Conservation (phyloP, 2,797 vertebrate genomes). For the Gadopsis marmoratus region DNA sequence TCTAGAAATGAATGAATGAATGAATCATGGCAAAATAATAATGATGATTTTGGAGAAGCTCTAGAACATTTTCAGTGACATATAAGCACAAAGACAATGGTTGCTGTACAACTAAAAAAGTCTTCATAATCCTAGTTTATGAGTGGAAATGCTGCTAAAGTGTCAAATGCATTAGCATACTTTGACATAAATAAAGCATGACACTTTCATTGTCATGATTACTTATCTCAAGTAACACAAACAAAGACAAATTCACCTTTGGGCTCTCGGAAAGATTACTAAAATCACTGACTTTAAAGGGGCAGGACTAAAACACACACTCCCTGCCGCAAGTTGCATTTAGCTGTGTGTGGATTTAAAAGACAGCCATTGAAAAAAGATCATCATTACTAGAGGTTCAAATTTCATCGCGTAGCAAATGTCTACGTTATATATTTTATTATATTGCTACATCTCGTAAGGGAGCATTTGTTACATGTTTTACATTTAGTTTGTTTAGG, state of each 20-base stretch:
- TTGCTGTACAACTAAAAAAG: not conserved
- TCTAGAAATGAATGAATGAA: not conserved
- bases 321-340: not conserved
- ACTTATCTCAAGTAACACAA: conserved; percentile 12
- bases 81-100: not conserved
- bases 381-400: not conserved
- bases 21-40: not conserved
- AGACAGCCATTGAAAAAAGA: not conserved
- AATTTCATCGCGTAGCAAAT: not conserved
- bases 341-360: not conserved
- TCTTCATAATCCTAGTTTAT: not conserved
- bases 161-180: conserved; percentile 9
- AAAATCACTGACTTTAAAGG: conserved; percentile 6
- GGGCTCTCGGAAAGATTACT: conserved; percentile 8
- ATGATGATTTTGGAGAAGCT: not conserved
- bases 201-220: conserved; percentile 32
- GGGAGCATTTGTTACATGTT: not conserved
- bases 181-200: conserved; percentile 21
- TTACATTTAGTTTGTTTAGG: not conserved
- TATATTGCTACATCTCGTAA: not conserved
- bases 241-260: conserved; percentile 28
- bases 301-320: not conserved
- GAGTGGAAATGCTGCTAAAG: not conserved
- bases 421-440: not conserved
- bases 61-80: not conserved